Evolutionary conservation across 64 coral and sea anemone species (phyloP), one percentile per base, ranked within the genome.

Genomic region (Montipora foliosa): DNA sequence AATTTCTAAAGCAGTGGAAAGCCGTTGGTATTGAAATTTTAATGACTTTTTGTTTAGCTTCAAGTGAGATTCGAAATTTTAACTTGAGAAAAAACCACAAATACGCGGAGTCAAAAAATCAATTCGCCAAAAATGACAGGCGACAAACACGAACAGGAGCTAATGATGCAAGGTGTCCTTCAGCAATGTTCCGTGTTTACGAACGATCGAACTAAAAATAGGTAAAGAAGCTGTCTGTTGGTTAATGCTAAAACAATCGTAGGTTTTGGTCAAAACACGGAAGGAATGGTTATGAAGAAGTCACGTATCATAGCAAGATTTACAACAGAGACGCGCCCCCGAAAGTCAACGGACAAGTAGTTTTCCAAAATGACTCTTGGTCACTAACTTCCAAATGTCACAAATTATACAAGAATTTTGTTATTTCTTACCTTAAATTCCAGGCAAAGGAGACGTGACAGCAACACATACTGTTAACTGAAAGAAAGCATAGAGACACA

Each of bases 21-120:
- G 66, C 45, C 17, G 10, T 5, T 86, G 45, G 71, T 50, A 71
- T 86, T 86, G 71, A 86, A 70, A 86, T 86, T 70, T 86, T 72
- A 86, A 86, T 72, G 82, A 86, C 82, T 86, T 86, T 50, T 52
- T 86, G 71, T 70, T 86, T 49, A 70, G 66, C 82, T 86, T 49
- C 37, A 71, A 84, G 81, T 72, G 64, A 49, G 45, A 86, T 47
- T 20, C 82, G 46, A 70, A 48, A 72, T 86, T 71, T 49, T 25
- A 68, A 44, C 5, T 14, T 5, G n/a, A 20, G n/a, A 44, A 72
- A 21, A 49, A 22, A 4, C 66, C 66, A 50, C 62, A 72, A 21
- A 86, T 9, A 22, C 1, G 46, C 16, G n/a, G 44, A 46, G 37
- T 17, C 8, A 8, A 49, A 67, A 6, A 72, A 64, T 9, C 67